phyloP scores from a whole-genome alignment of 2,797 vertebrate genomes.

The Coccyzus lansbergi region DNA sequence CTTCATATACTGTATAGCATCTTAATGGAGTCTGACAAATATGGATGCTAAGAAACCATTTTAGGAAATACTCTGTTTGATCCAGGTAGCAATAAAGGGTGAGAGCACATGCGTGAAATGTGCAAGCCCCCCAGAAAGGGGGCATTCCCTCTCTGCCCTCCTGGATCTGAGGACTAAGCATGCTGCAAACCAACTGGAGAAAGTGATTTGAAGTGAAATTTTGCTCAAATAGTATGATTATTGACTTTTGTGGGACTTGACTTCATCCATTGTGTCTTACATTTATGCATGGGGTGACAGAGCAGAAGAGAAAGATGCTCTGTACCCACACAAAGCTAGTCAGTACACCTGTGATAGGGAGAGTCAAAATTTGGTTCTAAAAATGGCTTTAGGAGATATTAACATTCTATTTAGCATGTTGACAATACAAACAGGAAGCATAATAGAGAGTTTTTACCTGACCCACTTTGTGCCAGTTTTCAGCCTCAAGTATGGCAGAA shows the following conservation, averaged over 20 bases:
- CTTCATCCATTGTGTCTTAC: background rate
- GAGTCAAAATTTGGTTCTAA: background rate
- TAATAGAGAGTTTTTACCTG: constrained; percentile 25
- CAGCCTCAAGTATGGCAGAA: background rate
- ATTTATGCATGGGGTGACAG: background rate
- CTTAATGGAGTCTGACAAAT: background rate
- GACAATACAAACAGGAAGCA: constrained; percentile 1
- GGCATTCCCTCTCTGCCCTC: background rate
- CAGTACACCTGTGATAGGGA: background rate
- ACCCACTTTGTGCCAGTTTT: background rate
- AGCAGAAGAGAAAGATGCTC: background rate
- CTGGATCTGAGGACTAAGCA: background rate
- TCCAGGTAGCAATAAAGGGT: background rate
- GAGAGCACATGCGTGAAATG: background rate
- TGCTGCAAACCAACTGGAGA: background rate
- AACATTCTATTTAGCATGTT: background rate
- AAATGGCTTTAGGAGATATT: constrained; percentile 3
- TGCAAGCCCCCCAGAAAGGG: background rate
- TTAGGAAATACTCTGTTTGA: background rate
- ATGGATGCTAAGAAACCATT: background rate
- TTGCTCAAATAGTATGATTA: background rate
- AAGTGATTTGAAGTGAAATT: background rate
- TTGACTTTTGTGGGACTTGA: background rate
- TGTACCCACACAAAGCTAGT: background rate
- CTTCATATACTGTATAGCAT: background rate